Conservation (phyloP, 1,140 invertebrate species). For the Tetranychus urticae region DNA sequence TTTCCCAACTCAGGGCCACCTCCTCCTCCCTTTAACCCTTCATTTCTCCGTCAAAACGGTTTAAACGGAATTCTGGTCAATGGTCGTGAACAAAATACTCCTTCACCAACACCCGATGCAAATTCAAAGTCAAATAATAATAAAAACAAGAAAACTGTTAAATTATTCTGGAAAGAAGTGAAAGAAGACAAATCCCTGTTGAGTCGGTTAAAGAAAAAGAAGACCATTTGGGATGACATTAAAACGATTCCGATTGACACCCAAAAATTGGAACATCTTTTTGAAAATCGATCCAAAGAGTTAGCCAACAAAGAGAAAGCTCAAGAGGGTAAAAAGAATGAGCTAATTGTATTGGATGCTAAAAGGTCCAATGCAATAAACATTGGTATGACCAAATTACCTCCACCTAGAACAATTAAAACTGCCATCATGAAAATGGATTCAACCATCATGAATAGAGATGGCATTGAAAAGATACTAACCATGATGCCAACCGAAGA, state of each 20-base stretch:
- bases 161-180: constrained; percentile 91
- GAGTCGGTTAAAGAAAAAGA: constrained; percentile 31
- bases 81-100: constrained; percentile 1
- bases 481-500: constrained; percentile 89
- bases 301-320: constrained; percentile 13
- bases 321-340: constrained; percentile 79
- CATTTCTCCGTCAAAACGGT: background rate
- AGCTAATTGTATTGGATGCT: constrained; percentile 82
- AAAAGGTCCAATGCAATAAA: constrained; percentile 98
- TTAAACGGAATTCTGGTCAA: background rate
- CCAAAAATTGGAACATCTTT: constrained; percentile 81
- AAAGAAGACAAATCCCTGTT: constrained; percentile 49
- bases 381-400: constrained; percentile 97
- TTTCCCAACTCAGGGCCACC: background rate
- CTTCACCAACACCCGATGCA: constrained; percentile 1
- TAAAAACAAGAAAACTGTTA: constrained; percentile 93
- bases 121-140: constrained; percentile 20
- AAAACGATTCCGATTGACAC: constrained; percentile 60
- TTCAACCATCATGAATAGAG: constrained; percentile 85
- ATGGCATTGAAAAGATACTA: constrained; percentile 73
- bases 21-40: constrained; percentile 16
- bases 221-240: constrained; percentile 88
- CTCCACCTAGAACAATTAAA: constrained; percentile 80
- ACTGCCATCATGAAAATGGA: constrained; percentile 98
- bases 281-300: constrained; percentile 89